phyloP scores from a whole-genome alignment of 2,113 vertebrate species.

The Camelus bactrianus region DNA sequence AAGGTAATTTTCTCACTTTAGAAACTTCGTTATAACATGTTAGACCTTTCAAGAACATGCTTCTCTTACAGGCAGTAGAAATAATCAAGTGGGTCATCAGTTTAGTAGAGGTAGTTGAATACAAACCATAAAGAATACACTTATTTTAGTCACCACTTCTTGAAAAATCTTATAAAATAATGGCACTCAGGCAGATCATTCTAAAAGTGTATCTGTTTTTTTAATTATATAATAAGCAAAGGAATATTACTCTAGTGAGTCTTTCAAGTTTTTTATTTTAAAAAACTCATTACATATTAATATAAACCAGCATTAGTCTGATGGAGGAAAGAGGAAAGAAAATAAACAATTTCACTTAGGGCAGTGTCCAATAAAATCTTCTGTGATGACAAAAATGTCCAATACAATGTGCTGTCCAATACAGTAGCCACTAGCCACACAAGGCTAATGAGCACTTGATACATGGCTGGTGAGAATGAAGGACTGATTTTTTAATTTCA shows the following conservation, averaged over 20 bases:
- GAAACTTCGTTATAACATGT: not conserved
- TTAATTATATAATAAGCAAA: constrained; percentile 4
- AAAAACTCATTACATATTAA: constrained; percentile 9
- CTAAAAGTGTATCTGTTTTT: not conserved
- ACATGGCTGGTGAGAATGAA: not conserved
- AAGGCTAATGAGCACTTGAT: not conserved
- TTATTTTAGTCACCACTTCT: not conserved
- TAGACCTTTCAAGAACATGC: not conserved
- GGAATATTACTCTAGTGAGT: not conserved
- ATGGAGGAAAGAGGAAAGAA: constrained; percentile 1
- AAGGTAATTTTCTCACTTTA: not conserved
- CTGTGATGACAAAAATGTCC: not conserved
- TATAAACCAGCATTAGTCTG: constrained; percentile 29
- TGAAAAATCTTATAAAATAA: constrained; percentile 31
- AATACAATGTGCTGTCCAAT: not conserved
- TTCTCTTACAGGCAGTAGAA: not conserved
- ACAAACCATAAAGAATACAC: not conserved
- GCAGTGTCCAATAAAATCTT: not conserved
- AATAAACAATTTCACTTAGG: constrained; percentile 17
- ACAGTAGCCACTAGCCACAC: not conserved
- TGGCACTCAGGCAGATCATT: not conserved
- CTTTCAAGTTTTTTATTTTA: constrained; percentile 10
- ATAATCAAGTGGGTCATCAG: not conserved
- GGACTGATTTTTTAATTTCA: not conserved
- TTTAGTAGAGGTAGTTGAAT: not conserved